These are phyloP conservation scores for Conomelus anceps DNA, from an alignment of 2,888 invertebrate genomes.

Conservation along the genomic window DNA sequence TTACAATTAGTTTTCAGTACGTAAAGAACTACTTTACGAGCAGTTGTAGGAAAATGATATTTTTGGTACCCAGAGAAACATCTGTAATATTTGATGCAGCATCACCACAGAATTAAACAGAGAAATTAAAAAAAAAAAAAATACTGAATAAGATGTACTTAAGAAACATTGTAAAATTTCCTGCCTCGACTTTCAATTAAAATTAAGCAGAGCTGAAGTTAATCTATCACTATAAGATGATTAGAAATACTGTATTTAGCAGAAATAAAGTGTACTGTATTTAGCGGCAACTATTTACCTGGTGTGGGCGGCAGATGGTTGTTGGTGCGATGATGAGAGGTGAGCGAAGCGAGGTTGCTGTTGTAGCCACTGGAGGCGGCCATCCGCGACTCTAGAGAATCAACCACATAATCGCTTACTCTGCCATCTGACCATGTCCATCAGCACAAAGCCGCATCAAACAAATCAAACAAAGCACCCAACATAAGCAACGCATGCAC, in stretches of 20 bases:
- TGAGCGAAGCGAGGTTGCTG: slow-evolving; percentile 21
- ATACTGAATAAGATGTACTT: no score
- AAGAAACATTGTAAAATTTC: no score
- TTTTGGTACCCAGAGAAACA: no score
- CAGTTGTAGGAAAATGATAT: no score
- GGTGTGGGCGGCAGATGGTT: background rate
- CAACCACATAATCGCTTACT: slow-evolving; percentile 32
- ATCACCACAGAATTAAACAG: no score
- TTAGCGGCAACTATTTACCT: background rate
- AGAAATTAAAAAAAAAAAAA: no score
- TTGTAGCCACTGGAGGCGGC: slow-evolving; percentile 29
- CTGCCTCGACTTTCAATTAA: no score
- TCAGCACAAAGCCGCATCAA: no score
- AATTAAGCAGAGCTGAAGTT: no score
- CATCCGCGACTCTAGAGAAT: slow-evolving; percentile 31
- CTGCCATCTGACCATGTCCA: slow-evolving; percentile 24
- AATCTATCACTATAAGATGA: background rate
- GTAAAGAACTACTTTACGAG: no score
- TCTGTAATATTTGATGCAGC: no score
- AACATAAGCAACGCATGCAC: background rate
- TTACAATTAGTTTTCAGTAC: no score
- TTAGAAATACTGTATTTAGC: background rate
- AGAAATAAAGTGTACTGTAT: background rate
- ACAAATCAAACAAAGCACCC: background rate
- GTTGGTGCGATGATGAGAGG: slow-evolving; percentile 3